Conservation (phyloP, 2,113 vertebrate genomes). For the Phainopepla nitens region DNA sequence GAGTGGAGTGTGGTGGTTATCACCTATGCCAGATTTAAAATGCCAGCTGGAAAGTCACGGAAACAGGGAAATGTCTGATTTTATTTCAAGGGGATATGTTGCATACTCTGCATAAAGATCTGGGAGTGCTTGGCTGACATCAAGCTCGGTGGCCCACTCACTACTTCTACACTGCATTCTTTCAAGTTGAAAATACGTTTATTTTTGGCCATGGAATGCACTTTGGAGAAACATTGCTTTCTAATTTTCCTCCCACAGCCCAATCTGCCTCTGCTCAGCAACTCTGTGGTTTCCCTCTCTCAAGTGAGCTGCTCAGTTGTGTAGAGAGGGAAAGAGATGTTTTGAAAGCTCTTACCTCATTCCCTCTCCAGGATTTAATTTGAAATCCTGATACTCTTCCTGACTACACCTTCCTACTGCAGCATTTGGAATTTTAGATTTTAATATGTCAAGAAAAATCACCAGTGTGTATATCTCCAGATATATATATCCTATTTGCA, state of each 20-base stretch:
- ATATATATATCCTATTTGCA: not conserved
- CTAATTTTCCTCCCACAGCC: conserved; percentile 7
- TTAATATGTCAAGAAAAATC: not conserved
- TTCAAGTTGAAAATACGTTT: not conserved
- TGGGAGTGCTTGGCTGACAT: not conserved
- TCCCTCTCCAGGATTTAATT: not conserved
- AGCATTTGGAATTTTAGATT: not conserved
- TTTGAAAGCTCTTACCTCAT: not conserved
- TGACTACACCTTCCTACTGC: not conserved
- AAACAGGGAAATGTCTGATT: not conserved
- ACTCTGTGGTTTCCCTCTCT: not conserved
- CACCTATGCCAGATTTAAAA: not conserved
- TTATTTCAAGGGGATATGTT: not conserved
- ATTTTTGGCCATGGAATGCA: not conserved
- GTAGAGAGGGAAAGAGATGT: not conserved
- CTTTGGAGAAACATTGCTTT: not conserved
- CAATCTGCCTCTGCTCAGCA: conserved; percentile 13
- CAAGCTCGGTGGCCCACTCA: not conserved
- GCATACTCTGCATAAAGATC: not conserved
- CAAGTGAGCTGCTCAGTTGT: not conserved
- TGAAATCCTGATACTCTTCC: not conserved
- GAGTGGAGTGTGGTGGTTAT: not conserved
- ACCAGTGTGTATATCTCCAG: not conserved
- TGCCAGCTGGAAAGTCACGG: not conserved
- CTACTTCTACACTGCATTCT: not conserved